phyloP scores from a whole-genome alignment of 2,888 invertebrate species.

The Hydroisotoma schaefferi region DNA sequence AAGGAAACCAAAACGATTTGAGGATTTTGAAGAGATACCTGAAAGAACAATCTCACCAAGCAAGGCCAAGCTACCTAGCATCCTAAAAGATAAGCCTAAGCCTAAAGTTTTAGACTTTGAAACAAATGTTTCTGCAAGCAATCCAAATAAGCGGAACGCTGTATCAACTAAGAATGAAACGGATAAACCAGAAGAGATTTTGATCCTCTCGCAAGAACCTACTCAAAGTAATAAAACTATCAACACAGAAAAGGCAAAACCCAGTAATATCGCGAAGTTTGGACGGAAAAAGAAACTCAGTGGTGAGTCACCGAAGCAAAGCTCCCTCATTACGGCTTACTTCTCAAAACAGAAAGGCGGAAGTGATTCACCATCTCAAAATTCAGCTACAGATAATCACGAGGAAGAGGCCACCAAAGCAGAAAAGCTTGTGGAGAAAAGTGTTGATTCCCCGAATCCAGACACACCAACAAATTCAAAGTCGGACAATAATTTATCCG shows the following conservation, averaged over 20 bases:
- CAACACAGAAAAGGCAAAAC: neutral
- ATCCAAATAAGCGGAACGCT: neutral
- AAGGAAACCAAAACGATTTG: conserved; percentile 9
- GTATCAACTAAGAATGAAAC: neutral
- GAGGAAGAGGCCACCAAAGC: neutral
- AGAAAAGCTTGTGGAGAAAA: neutral
- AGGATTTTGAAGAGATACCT: conserved; percentile 9
- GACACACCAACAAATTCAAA: neutral
- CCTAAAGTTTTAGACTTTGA: too few relatives aligned
- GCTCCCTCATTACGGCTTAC: neutral
- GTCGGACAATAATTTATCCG: too few relatives aligned
- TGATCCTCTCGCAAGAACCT: too few relatives aligned
- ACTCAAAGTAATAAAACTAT: too few relatives aligned
- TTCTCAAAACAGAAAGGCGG: too few relatives aligned
- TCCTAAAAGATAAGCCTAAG: neutral
- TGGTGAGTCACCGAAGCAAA: neutral
- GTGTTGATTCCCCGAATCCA: neutral
- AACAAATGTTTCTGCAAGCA: neutral
- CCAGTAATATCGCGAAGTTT: neutral
- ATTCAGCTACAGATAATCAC: neutral
- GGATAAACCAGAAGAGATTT: neutral
- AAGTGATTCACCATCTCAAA: neutral
- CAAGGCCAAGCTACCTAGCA: neutral
- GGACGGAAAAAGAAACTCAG: neutral
- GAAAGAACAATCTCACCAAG: neutral